Evolutionary conservation across 2,797 vertebrate genomes (phyloP), one percentile per base, ranked within the genome.

Genomic region (Champsocephalus esox): DNA sequence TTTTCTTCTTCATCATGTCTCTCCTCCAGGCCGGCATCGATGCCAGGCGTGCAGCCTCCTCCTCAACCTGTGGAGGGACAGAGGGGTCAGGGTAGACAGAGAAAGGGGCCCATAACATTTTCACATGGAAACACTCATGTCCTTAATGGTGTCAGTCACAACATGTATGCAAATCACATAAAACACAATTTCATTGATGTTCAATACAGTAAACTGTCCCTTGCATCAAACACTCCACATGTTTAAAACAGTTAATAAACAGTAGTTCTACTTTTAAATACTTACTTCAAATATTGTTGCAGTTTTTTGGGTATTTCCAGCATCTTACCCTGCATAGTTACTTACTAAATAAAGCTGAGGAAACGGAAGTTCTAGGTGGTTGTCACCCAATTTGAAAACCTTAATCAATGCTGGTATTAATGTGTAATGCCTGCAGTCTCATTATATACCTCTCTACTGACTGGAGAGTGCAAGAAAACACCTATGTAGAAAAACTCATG

Each of bases 21-120:
- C 98, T 96, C 90, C 97, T 95, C 98, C 98, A 99, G 81, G 98
- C 98, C 0, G 98, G 98, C 96, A 99, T 94, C 10, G 93, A 96
- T 19, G 98, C 97, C 88, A 99, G 90, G 38, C 96, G 96, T 0
- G 96, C 94, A 12, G 95, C 92, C 72, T 99, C 97, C 80, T 98
- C 96, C 12, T 96, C 93, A 60, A 89, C 96, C 98, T 99, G 93
- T 52, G 92, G 93, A 75, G 16, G 67, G 71, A 77, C 66, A 80
- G 14, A 73, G 56, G 67, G 67, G 63, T 61, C 28, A 66, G 19
- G 71, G 61, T 50, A 64, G 70, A 63, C 66, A 79, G 50, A 89
- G 72, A 89, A 28, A 71, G 65, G 74, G 19, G 73, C 58, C 73
- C 77, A 83, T 17, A 69, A 44, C 1, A 51, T 69, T 57, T 62